Conservation (phyloP, 2,888 invertebrate species). For the Yponomeuta cagnagella region DNA sequence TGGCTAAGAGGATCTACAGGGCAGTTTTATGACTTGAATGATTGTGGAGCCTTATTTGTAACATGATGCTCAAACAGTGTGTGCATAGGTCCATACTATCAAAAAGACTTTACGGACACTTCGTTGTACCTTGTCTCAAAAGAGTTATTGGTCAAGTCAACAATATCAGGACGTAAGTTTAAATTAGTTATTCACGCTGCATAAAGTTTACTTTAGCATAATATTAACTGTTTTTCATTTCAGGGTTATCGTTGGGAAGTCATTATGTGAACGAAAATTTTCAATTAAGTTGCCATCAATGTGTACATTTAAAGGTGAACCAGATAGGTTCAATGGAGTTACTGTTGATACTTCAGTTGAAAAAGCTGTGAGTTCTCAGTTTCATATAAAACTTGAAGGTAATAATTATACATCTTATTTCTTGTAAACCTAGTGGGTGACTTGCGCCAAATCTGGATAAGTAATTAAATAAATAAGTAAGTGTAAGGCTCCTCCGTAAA, state of each 20-base stretch:
- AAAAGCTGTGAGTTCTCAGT: constrained; percentile 32
- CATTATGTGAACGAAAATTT: background rate
- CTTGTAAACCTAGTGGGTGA: no score
- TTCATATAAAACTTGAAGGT: constrained; percentile 46
- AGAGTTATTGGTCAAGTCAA: background rate
- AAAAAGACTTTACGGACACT: background rate
- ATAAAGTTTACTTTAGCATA: background rate
- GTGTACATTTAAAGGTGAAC: constrained; percentile 37
- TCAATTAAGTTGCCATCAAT: constrained; percentile 10
- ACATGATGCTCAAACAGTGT: background rate
- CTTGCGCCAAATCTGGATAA: no score
- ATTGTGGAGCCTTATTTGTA: background rate
- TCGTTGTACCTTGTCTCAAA: background rate
- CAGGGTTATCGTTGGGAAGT: background rate
- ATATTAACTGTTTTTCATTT: background rate
- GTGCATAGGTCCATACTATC: background rate
- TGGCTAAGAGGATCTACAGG: background rate
- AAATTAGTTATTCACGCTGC: background rate
- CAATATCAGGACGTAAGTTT: background rate
- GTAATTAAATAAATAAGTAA: no score
- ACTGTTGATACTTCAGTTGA: constrained; percentile 46
- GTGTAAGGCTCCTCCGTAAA: no score
- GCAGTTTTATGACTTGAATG: background rate
- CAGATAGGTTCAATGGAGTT: constrained; percentile 51
- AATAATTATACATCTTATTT: constrained; percentile 12